Conservation (phyloP, 2,888 invertebrate genomes). For the Perizoma flavofasciatum region DNA sequence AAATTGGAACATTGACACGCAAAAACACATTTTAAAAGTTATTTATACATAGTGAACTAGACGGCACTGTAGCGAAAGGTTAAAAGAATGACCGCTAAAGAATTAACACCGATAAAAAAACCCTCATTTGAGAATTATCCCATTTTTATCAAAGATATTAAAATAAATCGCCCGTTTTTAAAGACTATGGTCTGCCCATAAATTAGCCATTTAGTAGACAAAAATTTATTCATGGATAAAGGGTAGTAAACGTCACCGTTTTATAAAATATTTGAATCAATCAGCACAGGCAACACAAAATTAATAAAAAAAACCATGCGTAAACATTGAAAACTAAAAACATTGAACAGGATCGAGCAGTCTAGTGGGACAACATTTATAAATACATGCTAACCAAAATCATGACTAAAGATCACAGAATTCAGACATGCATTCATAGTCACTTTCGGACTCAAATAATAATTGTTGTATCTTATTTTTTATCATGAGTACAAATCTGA, state of each 20-base stretch:
- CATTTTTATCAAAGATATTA: too few species aligned
- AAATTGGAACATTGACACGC: too few species aligned
- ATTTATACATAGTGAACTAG: too few species aligned
- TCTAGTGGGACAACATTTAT: slow-evolving; percentile 68
- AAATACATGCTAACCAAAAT: slow-evolving; percentile 70
- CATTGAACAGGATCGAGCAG: slow-evolving; percentile 65
- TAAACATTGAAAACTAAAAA: slow-evolving; percentile 51
- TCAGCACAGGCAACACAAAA: slow-evolving; percentile 69
- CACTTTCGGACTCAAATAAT: background rate
- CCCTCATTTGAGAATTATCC: too few species aligned
- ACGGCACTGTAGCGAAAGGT: too few species aligned
- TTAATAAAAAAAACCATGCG: slow-evolving; percentile 71
- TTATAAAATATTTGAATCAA: slow-evolving; percentile 49
- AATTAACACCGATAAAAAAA: too few species aligned
- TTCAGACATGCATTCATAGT: slow-evolving; percentile 20
- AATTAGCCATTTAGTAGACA: too few species aligned
- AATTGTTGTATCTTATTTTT: too few species aligned
- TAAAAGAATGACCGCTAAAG: too few species aligned
- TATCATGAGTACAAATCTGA: slow-evolving; percentile 28
- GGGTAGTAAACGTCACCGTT: slow-evolving; percentile 8
- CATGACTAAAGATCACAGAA: slow-evolving; percentile 46
- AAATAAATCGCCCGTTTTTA: too few species aligned
- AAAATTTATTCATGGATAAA: background rate
- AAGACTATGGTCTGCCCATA: too few species aligned
- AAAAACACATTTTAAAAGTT: too few species aligned